phyloP scores from a whole-genome alignment of 1,140 invertebrate genomes.

The Eurosta solidaginis region DNA sequence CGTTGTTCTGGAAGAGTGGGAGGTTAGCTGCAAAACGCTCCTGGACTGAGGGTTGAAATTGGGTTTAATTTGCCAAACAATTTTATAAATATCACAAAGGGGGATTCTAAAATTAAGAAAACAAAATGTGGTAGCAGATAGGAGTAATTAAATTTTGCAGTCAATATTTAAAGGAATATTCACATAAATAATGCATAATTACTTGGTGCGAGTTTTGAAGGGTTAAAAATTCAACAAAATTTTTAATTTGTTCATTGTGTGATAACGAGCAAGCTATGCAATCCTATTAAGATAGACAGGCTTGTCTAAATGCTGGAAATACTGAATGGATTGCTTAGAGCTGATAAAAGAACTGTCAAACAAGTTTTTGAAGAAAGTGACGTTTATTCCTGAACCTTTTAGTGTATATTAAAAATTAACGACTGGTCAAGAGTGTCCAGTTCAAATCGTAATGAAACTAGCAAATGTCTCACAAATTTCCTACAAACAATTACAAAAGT shows the following conservation, averaged over 20 bases:
- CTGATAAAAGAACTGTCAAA: not conserved
- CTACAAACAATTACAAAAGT: not conserved
- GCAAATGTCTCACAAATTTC: not conserved
- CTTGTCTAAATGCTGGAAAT: no score
- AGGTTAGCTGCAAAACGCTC: not conserved
- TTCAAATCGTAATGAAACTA: not conserved
- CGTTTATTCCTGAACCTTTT: not conserved
- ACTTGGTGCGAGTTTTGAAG: no score
- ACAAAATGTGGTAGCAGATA: not conserved
- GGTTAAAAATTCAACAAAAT: no score
- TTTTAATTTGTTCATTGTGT: no score
- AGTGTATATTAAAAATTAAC: not conserved
- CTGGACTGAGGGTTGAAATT: not conserved
- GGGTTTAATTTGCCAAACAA: not conserved
- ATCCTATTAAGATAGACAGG: no score
- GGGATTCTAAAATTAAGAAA: not conserved
- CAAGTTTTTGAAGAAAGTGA: not conserved
- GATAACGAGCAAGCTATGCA: no score
- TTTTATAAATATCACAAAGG: constrained; percentile 15
- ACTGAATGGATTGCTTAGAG: no score
- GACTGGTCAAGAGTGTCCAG: not conserved
- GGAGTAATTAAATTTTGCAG: constrained; percentile 7
- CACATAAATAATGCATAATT: no score
- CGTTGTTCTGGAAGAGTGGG: not conserved
- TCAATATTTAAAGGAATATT: not conserved